Evolutionary conservation across 1,140 invertebrate species (phyloP).

Genomic region (Ridgeia piscesae): DNA sequence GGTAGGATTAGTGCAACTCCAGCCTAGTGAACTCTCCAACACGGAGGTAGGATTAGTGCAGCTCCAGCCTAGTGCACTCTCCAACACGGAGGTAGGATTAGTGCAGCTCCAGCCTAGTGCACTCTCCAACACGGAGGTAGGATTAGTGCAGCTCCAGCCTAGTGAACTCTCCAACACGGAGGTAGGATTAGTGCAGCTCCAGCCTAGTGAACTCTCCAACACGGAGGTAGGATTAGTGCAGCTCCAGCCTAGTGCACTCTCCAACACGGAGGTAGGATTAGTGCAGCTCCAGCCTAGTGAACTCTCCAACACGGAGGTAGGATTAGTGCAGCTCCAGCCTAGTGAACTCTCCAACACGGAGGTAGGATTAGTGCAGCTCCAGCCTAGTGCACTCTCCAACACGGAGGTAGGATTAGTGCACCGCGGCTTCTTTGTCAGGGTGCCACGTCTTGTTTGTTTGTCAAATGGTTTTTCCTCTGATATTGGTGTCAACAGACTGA

Average conservation of each 20-base stretch:
- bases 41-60: background rate
- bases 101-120: constrained; percentile 3
- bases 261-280: background rate
- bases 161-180: constrained; percentile 1
- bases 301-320: background rate
- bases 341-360: constrained; percentile 1
- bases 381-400: constrained; percentile 10
- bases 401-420: background rate
- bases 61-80: constrained; percentile 13
- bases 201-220: constrained; percentile 2
- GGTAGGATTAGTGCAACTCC: background rate
- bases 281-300: background rate
- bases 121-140: background rate
- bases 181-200: background rate
- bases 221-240: background rate
- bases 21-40: constrained; percentile 2
- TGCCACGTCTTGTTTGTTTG: background rate
- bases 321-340: background rate
- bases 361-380: background rate
- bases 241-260: constrained; percentile 13
- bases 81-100: background rate
- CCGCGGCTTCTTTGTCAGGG: background rate
- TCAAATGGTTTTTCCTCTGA: background rate
- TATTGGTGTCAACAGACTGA: too few species aligned
- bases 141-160: background rate